These are phyloP conservation scores for Muscidifurax raptorellus DNA, from an alignment of 1,140 invertebrate genomes.

Conservation along the genomic window DNA sequence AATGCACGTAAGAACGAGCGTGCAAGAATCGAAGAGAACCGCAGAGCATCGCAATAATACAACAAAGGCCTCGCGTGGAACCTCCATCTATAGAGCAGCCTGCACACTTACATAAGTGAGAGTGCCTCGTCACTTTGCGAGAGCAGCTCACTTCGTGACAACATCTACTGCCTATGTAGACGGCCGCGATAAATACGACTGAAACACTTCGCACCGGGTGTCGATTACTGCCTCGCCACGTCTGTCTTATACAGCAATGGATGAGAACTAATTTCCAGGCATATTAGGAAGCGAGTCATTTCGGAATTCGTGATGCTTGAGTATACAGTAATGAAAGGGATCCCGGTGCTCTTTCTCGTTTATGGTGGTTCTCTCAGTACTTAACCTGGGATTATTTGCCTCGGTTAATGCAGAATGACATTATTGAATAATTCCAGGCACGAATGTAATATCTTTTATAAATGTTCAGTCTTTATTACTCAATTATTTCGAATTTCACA, in stretches of 20 bases:
- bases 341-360: neutral
- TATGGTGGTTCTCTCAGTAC: neutral
- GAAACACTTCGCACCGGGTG: neutral
- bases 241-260: neutral
- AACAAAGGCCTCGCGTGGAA: neutral
- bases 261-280: neutral
- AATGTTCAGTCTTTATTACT: too few species aligned
- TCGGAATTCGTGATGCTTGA: neutral
- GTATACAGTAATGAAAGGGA: neutral
- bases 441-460: too few species aligned
- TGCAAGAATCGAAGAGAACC: neutral
- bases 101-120: neutral
- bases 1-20: neutral
- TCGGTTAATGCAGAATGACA: neutral
- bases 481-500: too few species aligned
- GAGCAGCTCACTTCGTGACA: neutral
- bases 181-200: conserved; percentile 5
- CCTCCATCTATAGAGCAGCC: neutral
- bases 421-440: too few species aligned
- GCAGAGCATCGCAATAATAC: neutral
- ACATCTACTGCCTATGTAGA: neutral
- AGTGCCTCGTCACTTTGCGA: conserved; percentile 2
- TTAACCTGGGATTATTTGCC: neutral
- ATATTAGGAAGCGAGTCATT: neutral
- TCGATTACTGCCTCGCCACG: neutral